A percentile compares a stretch with the other conserved stretches of the same genome.
phyloP scores from a whole-genome alignment of 1,140 invertebrate species.

The Lethrus apterus region DNA sequence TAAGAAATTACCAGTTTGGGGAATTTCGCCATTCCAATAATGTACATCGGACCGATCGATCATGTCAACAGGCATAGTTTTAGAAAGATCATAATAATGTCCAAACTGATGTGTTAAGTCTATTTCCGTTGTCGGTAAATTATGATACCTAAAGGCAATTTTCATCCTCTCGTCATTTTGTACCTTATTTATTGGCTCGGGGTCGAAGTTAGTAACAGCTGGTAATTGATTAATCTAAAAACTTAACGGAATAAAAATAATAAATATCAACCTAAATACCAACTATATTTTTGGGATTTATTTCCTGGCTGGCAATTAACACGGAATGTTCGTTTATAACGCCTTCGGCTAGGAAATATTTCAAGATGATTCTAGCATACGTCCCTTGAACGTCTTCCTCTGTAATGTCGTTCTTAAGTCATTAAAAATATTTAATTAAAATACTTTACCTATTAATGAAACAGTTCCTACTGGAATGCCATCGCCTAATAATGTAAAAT shows the following conservation, averaged over 20 bases:
- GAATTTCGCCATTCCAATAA: constrained; percentile 42
- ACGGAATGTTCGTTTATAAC: constrained; percentile 62
- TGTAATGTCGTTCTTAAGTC: constrained; percentile 39
- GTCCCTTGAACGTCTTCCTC: constrained; percentile 73
- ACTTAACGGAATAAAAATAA: constrained; percentile 16
- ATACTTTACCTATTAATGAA: constrained; percentile 47
- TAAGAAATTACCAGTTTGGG: constrained; percentile 26
- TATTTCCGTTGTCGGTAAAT: constrained; percentile 46
- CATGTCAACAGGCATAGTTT: constrained; percentile 54
- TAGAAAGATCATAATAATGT: constrained; percentile 73
- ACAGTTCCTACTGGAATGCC: constrained; percentile 55
- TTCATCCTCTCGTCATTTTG: constrained; percentile 57
- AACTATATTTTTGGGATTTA: constrained; percentile 55
- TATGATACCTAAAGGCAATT: constrained; percentile 82
- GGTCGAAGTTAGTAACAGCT: constrained; percentile 37
- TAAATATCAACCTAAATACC: constrained; percentile 27
- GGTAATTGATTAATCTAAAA: constrained; percentile 42
- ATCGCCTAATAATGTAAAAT: constrained; percentile 42
- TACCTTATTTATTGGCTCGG: constrained; percentile 28
- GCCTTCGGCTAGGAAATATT: constrained; percentile 79
- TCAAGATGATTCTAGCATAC: constrained; percentile 66
- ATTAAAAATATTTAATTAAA: constrained; percentile 2
- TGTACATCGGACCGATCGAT: constrained; percentile 48
- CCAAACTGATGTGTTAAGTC: constrained; percentile 45
- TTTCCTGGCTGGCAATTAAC: constrained; percentile 64